Conservation (phyloP, 2,113 vertebrate species). For the Microtus oregoni region DNA sequence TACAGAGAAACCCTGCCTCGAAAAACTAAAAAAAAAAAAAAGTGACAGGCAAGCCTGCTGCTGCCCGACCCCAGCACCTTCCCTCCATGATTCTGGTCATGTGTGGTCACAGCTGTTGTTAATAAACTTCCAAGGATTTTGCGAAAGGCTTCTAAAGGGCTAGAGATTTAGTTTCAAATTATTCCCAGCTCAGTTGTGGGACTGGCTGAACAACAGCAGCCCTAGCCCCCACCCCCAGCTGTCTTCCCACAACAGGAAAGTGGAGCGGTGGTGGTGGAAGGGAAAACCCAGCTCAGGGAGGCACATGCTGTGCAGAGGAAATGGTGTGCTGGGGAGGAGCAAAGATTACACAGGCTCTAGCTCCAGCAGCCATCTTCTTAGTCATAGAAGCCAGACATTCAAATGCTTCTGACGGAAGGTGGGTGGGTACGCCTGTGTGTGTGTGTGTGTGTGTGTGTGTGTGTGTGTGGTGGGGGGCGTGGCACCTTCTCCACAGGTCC, state of each 20-base stretch:
- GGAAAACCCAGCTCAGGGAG: not conserved
- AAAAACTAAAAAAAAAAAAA: too few relatives aligned
- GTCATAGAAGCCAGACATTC: not conserved
- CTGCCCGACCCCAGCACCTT: conserved; percentile 18
- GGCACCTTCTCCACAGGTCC: not conserved
- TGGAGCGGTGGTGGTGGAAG: conserved; percentile 50
- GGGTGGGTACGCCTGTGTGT: too few relatives aligned
- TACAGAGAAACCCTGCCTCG: too few relatives aligned
- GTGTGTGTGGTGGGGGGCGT: too few relatives aligned
- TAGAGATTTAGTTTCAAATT: conserved; percentile 85
- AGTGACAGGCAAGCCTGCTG: conserved; percentile 27
- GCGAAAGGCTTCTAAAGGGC: conserved; percentile 81
- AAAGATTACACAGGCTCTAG: not conserved
- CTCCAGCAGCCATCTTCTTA: not conserved
- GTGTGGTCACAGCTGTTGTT: conserved; percentile 86
- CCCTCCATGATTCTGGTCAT: conserved; percentile 65
- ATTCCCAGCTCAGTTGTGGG: conserved; percentile 85
- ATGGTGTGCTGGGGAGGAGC: not conserved
- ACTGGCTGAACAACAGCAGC: conserved; percentile 78
- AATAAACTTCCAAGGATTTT: conserved; percentile 87
- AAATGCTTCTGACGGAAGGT: not conserved
- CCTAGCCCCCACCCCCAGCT: conserved; percentile 44
- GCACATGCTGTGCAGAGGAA: conserved; percentile 28
- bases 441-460: too few relatives aligned
- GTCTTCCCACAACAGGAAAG: conserved; percentile 82